phyloP scores from a whole-genome alignment of 2,888 invertebrate species.

The Mylabris sibirica region DNA sequence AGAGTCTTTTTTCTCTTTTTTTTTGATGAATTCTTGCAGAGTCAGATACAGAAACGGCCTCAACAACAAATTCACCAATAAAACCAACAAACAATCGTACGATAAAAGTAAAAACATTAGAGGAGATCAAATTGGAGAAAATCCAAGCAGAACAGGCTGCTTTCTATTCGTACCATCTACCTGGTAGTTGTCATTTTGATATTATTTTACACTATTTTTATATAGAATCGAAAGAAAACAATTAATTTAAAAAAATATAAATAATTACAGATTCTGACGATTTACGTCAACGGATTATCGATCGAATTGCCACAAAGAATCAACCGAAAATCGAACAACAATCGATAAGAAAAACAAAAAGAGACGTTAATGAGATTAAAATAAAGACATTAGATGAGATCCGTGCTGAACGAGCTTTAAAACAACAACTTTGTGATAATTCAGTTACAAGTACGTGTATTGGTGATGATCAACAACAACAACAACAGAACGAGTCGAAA shows the following conservation, averaged over 20 bases:
- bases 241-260: not conserved
- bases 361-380: constrained; percentile 50
- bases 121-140: constrained; percentile 72
- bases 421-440: constrained; percentile 27
- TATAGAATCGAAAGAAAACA: too few relatives aligned
- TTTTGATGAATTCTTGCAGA: constrained; percentile 75
- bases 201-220: not conserved
- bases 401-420: constrained; percentile 51
- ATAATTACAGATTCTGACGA: constrained; percentile 40
- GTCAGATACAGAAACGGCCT: constrained; percentile 78
- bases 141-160: constrained; percentile 77
- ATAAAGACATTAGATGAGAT: constrained; percentile 61
- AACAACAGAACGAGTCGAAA: constrained; percentile 22
- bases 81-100: constrained; percentile 62
- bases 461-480: constrained; percentile 22
- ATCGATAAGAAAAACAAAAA: constrained; percentile 22
- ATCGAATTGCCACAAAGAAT: constrained; percentile 44
- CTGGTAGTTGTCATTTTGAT: constrained; percentile 52
- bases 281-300: constrained; percentile 51
- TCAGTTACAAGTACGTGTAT: constrained; percentile 27
- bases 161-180: constrained; percentile 69
- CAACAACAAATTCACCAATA: constrained; percentile 69
- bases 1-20: constrained; percentile 34
- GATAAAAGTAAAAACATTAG: constrained; percentile 69
- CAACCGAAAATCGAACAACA: constrained; percentile 25